Evolutionary conservation across 2,888 invertebrate species (phyloP).

Genomic region (Muschampia plurimacula): DNA sequence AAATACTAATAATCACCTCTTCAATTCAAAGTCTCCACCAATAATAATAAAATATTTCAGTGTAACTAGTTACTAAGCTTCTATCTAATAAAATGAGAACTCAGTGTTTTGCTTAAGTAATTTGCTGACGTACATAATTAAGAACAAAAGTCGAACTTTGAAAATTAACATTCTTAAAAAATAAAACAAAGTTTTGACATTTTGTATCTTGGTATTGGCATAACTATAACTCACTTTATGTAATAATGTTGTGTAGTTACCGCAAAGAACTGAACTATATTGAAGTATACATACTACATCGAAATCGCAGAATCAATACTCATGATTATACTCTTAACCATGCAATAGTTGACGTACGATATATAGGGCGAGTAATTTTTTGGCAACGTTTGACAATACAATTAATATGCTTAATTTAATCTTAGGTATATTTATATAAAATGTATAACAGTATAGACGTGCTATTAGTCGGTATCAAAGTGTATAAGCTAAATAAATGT

Average conservation of each 20-base stretch:
- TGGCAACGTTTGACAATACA: conserved; percentile 81
- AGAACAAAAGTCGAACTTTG: conserved; percentile 81
- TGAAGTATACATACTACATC: conserved; percentile 48
- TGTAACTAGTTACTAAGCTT: not conserved
- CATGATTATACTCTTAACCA: conserved; percentile 52
- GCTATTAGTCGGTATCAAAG: conserved; percentile 42
- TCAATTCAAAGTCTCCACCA: conserved; percentile 48
- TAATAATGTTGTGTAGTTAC: conserved; percentile 54
- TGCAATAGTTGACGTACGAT: conserved; percentile 59
- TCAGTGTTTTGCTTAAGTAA: not conserved
- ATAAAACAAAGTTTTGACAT: conserved; percentile 74
- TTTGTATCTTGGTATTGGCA: conserved; percentile 64
- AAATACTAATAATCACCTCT: conserved; percentile 47
- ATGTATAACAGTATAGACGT: conserved; percentile 42
- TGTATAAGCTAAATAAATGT: conserved; percentile 35
- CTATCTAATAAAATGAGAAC: not conserved
- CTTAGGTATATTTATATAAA: conserved; percentile 42
- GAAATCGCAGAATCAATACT: conserved; percentile 73
- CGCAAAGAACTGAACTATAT: conserved; percentile 55
- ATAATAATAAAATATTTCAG: conserved; percentile 8
- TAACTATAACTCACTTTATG: not conserved
- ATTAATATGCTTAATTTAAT: conserved; percentile 71
- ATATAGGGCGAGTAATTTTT: conserved; percentile 79
- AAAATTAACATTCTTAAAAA: conserved; percentile 52
- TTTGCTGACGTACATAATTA: conserved; percentile 28